A percentile compares a stretch with the other conserved stretches of the same genome.
phyloP scores from a whole-genome alignment of 2,797 vertebrate species.

The Dendrocincla tyrannina region DNA sequence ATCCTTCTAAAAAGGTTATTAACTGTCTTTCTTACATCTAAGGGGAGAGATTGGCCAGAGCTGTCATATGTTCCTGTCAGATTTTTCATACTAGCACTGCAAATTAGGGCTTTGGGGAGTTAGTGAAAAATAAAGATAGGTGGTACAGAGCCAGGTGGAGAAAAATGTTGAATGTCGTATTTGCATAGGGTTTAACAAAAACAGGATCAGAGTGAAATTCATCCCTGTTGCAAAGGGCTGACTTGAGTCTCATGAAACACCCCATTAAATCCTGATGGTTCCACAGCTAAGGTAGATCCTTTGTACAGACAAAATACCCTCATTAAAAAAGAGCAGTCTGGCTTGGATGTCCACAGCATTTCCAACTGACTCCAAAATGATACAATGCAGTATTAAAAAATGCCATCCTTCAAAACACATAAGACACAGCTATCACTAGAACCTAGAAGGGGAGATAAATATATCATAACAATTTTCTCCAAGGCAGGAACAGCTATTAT shows the following conservation, averaged over 20 bases:
- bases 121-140: conserved; percentile 19
- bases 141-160: neutral
- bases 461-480: neutral
- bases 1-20: conserved; percentile 55
- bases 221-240: neutral
- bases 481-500: neutral
- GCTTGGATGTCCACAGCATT: neutral
- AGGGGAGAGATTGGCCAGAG: conserved; percentile 49
- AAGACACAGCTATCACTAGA: neutral
- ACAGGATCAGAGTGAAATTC: neutral
- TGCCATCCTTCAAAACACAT: neutral
- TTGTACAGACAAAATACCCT: neutral
- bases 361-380: neutral
- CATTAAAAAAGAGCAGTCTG: neutral
- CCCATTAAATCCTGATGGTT: neutral
- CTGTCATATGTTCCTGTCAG: conserved; percentile 57
- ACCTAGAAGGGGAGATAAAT: neutral
- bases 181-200: conserved; percentile 16
- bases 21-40: conserved; percentile 32
- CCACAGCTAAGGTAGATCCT: neutral
- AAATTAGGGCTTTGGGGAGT: conserved; percentile 62
- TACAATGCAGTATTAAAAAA: neutral
- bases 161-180: neutral
- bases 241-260: neutral
- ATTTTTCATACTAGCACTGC: conserved; percentile 35